Evolutionary conservation across 2,888 invertebrate genomes (phyloP).

Genomic region (Cantharis rufa): DNA sequence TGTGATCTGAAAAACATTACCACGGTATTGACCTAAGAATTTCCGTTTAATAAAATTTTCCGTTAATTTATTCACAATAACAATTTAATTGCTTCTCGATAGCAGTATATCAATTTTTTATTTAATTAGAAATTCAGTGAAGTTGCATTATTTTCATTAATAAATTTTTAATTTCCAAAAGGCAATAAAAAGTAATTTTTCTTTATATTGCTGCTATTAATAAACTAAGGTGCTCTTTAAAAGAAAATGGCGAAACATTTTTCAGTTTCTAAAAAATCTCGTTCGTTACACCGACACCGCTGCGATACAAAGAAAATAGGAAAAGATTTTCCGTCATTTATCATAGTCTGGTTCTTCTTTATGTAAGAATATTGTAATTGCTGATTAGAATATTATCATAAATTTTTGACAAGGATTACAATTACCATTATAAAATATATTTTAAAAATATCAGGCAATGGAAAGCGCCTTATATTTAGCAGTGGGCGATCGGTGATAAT

Average conservation of each 20-base stretch:
- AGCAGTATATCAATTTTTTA: background rate
- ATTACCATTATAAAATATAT: no score
- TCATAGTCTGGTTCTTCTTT: background rate
- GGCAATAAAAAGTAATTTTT: background rate
- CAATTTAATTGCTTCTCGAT: background rate
- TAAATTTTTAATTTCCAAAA: background rate
- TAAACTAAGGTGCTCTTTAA: background rate
- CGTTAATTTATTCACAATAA: background rate
- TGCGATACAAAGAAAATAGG: no score
- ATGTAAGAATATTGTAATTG: background rate
- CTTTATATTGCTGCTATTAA: background rate
- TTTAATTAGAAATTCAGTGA: background rate
- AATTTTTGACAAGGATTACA: background rate
- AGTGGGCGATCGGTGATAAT: no score
- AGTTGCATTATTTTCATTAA: background rate
- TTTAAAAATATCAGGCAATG: no score
- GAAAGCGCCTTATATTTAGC: no score
- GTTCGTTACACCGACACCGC: background rate
- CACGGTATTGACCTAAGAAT: background rate
- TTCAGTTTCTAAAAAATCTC: background rate
- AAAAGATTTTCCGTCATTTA: background rate
- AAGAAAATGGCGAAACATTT: background rate
- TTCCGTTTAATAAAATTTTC: background rate
- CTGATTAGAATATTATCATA: background rate
- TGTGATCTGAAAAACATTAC: background rate